Base-by-base conservation (phyloP, 2,113 vertebrate species). In the Cephalopholis sonnerati region DNA sequence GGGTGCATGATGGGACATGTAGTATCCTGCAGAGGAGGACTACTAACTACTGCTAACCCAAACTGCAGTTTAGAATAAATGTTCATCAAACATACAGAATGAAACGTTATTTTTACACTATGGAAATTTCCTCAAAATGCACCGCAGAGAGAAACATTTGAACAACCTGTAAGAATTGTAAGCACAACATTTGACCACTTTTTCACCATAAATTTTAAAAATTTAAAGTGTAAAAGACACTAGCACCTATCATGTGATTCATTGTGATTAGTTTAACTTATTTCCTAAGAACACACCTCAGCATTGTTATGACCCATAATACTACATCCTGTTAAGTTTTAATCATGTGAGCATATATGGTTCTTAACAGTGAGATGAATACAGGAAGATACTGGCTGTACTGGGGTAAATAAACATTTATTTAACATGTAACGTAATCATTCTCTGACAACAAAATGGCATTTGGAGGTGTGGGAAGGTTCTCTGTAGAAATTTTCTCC, bases 371-470 rank as follows among this genome's bases (percentile, higher is more conserved):
- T 44, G 41, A 44, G 13, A 58, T 24, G 8, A 68, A 76, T 3
- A 71, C n/a, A 59, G 20, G n/a, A 57, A 48, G 18, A 59, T 3
- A 20, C 7, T 9, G 54, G 9, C 17, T 53, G 22, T 41, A 46
- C 51, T 36, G 68, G 79, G 76, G 64, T 80, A 89, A 84, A 91
- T 85, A 77, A 78, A 89, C 72, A 82, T 94, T 94, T 94, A 94
- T 92, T 93, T 54, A 84, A 85, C 25, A 84, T 24, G 36, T 78
- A 78, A 78, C 32, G 1, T 1, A 61, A 59, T 51, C 36, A 70
- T 66, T 63, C 18, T 85, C 27, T 82, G 64, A 67, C 6, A 22
- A 83, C n/a, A 46, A 74, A 61, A 86, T 82, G 46, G 68, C 48
- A 82, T 75, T 57, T 48, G 25, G 15, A 82, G 18, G 41, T 51